Evolutionary conservation across 2,888 invertebrate species (phyloP), one percentile per base, ranked within the genome.

Genomic region (Melikaiella ostensackeni): DNA sequence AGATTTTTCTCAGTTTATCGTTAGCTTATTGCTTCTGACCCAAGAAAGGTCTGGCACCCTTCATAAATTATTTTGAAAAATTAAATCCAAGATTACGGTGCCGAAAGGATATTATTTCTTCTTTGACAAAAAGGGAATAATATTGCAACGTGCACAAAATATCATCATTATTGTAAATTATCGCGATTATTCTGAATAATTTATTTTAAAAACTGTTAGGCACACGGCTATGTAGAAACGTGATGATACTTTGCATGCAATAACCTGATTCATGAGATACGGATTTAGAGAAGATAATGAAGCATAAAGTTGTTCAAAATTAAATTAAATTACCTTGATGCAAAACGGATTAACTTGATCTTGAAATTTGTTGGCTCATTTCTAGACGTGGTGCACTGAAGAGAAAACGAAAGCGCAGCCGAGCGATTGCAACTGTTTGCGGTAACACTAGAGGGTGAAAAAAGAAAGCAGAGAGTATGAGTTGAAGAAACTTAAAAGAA

Each of bases 111-210:
- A n/a, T n/a, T n/a, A n/a, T n/a, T n/a, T n/a, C n/a, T n/a, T n/a
- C n/a, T n/a, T n/a, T n/a, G n/a, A n/a, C n/a, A n/a, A n/a, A n/a
- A n/a, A n/a, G n/a, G n/a, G n/a, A n/a, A n/a, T n/a, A n/a, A n/a
- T n/a, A n/a, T n/a, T n/a, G n/a, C n/a, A n/a, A n/a, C 35, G 74
- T 38, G 16, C 27, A 57, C 27, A 46, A 13, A 27, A 19, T 46
- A 46, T 66, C 46, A n/a, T 46, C 66, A 46, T 66, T 30, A 66
- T 66, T 66, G 30, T 66, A 46, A 66, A 66, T 66, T 46, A 66
- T 66, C 46, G 30, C 30, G 30, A 46, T 66, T 11, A 19, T 46
- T 46, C 46, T 13, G 24, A 38, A 21, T 24, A 64, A 42, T 64
- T 42, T 35, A 64, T 64, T 42, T 16, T 64, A 38, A 42, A 42